phyloP scores from a whole-genome alignment of 2,888 invertebrate genomes.

The Hymenopus coronatus region DNA sequence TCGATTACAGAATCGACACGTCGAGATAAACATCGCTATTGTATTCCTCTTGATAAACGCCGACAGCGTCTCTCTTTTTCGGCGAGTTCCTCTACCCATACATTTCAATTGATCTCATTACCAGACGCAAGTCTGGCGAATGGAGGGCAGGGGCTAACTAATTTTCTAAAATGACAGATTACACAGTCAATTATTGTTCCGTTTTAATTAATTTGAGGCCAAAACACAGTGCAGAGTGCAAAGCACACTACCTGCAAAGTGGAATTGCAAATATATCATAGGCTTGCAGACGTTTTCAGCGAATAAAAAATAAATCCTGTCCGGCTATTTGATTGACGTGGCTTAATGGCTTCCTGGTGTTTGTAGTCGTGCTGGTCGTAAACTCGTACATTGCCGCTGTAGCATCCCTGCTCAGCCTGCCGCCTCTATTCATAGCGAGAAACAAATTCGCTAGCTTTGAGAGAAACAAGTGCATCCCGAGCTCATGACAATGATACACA shows the following conservation, averaged over 20 bases:
- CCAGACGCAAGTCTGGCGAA: not conserved
- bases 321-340: not conserved
- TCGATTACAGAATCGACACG: not conserved
- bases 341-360: not conserved
- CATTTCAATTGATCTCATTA: constrained; percentile 3
- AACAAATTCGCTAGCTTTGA: no score
- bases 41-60: not conserved
- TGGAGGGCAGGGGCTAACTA: constrained; percentile 3
- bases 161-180: constrained; percentile 9
- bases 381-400: not conserved
- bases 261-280: not conserved
- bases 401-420: not conserved
- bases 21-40: not conserved
- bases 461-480: no score
- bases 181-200: not conserved
- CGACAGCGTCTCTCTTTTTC: not conserved
- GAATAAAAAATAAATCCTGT: not conserved
- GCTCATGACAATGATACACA: no score
- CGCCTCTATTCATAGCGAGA: no score
- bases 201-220: constrained; percentile 8
- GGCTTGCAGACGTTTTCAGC: not conserved
- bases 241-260: not conserved
- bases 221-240: not conserved
- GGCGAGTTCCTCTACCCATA: not conserved
- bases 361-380: not conserved